Evolutionary conservation across 2,888 invertebrate species (phyloP), one percentile per base, ranked within the genome.

Genomic region (Heliconius ethilla): DNA sequence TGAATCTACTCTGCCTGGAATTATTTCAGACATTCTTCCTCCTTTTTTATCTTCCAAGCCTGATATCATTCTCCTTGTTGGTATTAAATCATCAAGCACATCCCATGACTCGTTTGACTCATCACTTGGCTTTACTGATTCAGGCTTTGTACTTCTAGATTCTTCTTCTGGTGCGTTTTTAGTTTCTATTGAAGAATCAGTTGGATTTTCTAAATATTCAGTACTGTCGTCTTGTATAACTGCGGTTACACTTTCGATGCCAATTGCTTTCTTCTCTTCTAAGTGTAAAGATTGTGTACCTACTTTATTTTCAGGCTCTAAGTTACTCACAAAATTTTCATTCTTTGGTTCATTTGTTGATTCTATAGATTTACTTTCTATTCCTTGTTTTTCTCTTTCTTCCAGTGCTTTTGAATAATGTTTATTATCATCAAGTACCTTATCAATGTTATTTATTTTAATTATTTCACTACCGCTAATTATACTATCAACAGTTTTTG

Each of bases 21-120:
- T 15, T 27, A 69, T 45, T 15, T 25, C 15, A 45, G 69, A 27
- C 63, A 2, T 59, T 25, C 0, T 15, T n/a, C 45, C 45, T 70
- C 45, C 15, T 45, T 62, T 45, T 29, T 9, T 1, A 10, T 10
- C 10, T 15, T 33, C 37, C 27, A 40, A 29, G 10, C 65, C 65
- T 18, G 45, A 25, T 25, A 72, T n/a, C 75, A 72, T 76, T 74
- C 76, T 75, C 55, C 80, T 70, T n/a, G 76, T 59, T 22, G 4
- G 3, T 51, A 74, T 67, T 75, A 72, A 25, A 62, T 80, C 78
- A 72, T 76, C 80, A 45, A 70, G 70, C 6, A 72, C 55, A 37
- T 78, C 75, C 76, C 74, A 72, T 33, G 63, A 27, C 11, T 75
- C 62, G 51, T 75, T 76, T 18, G 66, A 75, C 72, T 78, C 80